Percentiles rank a stretch among this genome's conserved stretches.
These are phyloP conservation scores for Lepus europaeus DNA, from an alignment of 2,113 vertebrate genomes.

Conservation along the genomic window DNA sequence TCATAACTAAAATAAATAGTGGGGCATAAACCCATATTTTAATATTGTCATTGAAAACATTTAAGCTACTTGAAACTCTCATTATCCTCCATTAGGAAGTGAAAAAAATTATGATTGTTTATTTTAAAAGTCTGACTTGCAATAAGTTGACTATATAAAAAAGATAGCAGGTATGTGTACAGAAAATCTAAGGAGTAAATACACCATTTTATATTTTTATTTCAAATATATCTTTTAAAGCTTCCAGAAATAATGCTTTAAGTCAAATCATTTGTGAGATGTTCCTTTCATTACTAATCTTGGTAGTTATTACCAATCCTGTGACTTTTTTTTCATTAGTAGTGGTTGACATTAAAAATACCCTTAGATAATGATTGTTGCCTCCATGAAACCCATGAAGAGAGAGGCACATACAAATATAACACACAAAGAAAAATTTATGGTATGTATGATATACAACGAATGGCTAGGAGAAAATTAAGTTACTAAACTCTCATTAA, in stretches of 20 bases:
- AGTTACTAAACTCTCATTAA: neutral
- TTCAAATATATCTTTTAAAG: slow-evolving; percentile 1
- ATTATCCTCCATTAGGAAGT: neutral
- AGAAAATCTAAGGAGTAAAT: neutral
- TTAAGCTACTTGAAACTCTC: neutral
- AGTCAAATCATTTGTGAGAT: neutral
- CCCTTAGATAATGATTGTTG: neutral
- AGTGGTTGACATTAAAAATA: neutral
- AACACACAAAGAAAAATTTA: neutral
- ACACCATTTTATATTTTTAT: neutral
- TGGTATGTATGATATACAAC: neutral
- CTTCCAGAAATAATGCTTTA: neutral
- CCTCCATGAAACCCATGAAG: neutral
- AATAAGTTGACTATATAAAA: neutral
- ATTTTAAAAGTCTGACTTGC: slow-evolving; percentile 1
- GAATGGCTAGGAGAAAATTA: neutral
- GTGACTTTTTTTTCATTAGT: slow-evolving; percentile 21
- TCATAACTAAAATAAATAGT: slow-evolving; percentile 46
- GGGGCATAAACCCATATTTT: neutral
- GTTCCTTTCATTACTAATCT: neutral
- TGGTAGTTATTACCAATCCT: neutral
- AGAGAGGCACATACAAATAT: neutral
- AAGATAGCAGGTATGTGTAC: neutral
- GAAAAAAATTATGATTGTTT: neutral
- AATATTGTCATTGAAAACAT: neutral